These are phyloP conservation scores for Benthosema pterotum DNA, from an alignment of 2,797 vertebrate species.

Conservation along the genomic window DNA sequence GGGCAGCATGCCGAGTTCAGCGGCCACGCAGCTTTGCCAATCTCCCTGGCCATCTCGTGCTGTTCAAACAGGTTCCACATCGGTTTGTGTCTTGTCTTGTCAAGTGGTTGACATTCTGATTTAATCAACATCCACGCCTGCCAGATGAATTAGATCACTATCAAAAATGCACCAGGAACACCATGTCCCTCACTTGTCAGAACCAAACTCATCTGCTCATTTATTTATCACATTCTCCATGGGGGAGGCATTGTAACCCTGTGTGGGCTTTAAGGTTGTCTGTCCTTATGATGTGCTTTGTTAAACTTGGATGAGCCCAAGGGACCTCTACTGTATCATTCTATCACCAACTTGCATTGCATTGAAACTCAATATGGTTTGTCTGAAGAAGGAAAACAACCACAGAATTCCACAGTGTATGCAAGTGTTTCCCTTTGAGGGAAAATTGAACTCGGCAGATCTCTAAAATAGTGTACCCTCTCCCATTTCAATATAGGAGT, in stretches of 20 bases:
- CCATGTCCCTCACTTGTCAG: conserved; percentile 84
- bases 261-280: conserved; percentile 59
- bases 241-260: conserved; percentile 55
- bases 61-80: conserved; percentile 82
- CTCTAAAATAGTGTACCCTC: conserved; percentile 43
- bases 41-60: conserved; percentile 74
- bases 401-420: conserved; percentile 52
- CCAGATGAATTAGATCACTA: conserved; percentile 87
- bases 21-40: conserved; percentile 62
- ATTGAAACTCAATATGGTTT: conserved; percentile 63
- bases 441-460: conserved; percentile 6
- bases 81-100: conserved; percentile 82
- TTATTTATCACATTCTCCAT: conserved; percentile 79
- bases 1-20: conserved; percentile 49
- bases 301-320: conserved; percentile 67
- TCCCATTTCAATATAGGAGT: conserved; percentile 35
- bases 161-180: conserved; percentile 83
- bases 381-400: conserved; percentile 66
- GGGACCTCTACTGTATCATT: conserved; percentile 45
- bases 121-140: conserved; percentile 85
- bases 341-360: conserved; percentile 57
- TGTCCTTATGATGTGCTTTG: conserved; percentile 58
- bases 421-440: conserved; percentile 28
- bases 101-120: conserved; percentile 86
- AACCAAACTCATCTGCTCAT: conserved; percentile 80